Conservation (phyloP, 2,888 invertebrate species). For the Gandaritis pyraliata region DNA sequence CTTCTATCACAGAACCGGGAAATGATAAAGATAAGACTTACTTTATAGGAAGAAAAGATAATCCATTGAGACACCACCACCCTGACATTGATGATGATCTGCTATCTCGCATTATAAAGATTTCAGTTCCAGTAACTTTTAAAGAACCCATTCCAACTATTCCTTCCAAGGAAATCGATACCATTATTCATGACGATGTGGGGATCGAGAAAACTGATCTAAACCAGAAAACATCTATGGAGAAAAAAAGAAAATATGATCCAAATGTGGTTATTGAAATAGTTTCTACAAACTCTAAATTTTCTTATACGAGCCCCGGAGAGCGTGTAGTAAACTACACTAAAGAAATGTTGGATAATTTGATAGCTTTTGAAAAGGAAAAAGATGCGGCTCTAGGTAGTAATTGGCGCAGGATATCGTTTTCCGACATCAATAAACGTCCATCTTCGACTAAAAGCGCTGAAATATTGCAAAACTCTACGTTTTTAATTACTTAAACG, state of each 20-base stretch:
- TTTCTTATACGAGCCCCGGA: no score
- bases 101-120: conserved; percentile 19
- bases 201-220: neutral
- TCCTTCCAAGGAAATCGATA: neutral
- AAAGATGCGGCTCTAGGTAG: neutral
- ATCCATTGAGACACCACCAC: conserved; percentile 5
- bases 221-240: conserved; percentile 6
- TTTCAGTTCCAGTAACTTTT: conserved; percentile 26
- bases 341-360: no score
- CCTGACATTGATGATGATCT: conserved; percentile 20
- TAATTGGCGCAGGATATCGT: no score
- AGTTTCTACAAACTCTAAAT: neutral
- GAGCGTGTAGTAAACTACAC: no score
- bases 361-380: conserved; percentile 9
- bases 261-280: conserved; percentile 14
- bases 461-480: conserved; percentile 14
- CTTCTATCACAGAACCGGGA: neutral
- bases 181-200: neutral
- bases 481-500: conserved; percentile 18
- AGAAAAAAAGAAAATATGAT: neutral
- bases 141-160: conserved; percentile 20
- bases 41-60: neutral
- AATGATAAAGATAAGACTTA: neutral
- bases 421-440: neutral
- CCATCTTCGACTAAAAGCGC: neutral